phyloP scores from a whole-genome alignment of 1,140 invertebrate genomes.

The Druon quercuslanigerum region DNA sequence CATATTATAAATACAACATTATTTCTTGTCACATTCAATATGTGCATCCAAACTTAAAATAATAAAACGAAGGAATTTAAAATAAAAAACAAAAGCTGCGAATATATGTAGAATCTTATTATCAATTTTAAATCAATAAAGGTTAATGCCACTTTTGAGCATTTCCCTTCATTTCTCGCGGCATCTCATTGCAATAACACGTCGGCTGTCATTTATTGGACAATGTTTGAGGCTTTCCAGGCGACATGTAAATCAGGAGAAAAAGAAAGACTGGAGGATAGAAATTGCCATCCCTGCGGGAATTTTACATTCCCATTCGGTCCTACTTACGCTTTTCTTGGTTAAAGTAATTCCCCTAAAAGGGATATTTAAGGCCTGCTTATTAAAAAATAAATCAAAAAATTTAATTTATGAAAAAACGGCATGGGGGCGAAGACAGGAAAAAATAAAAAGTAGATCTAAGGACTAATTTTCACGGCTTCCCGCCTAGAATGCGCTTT shows the following conservation, averaged over 20 bases:
- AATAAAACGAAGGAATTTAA: too few species aligned
- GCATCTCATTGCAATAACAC: neutral
- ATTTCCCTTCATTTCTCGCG: neutral
- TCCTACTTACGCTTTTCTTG: conserved; percentile 48
- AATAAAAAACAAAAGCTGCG: too few species aligned
- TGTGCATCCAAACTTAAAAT: too few species aligned
- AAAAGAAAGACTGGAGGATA: conserved; percentile 31
- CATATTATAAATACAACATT: too few species aligned
- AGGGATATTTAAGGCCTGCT: conserved; percentile 46
- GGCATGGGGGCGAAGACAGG: conserved; percentile 44
- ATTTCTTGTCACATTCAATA: too few species aligned
- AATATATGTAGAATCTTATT: too few species aligned
- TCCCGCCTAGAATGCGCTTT: conserved; percentile 34
- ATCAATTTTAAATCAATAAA: neutral
- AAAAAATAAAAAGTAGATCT: conserved; percentile 6
- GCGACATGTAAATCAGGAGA: conserved; percentile 12
- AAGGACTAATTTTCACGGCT: conserved; percentile 51
- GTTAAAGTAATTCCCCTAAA: conserved; percentile 46
- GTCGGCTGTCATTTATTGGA: conserved; percentile 2
- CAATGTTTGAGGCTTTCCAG: conserved; percentile 3
- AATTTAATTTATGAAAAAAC: conserved; percentile 49
- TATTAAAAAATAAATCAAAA: conserved; percentile 47
- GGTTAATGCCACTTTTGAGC: neutral
- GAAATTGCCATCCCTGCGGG: conserved; percentile 40
- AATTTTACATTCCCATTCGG: conserved; percentile 50